Conservation (phyloP, 2,888 invertebrate genomes). For the Sisyra terminalis region DNA sequence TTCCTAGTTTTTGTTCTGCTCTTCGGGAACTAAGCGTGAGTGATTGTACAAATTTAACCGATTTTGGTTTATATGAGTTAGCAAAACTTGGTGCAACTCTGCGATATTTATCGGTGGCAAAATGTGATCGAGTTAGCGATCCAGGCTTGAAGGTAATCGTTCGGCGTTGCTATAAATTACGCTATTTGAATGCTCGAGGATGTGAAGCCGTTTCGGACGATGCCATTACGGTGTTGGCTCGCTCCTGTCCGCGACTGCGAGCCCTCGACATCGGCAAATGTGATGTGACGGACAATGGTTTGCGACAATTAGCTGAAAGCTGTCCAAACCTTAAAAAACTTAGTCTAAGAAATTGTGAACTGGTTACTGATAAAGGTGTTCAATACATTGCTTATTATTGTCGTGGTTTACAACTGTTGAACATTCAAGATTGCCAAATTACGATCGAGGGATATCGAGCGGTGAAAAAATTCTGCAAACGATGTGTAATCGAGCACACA, state of each 20-base stretch:
- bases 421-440: slow-evolving; percentile 86
- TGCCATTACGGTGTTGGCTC: slow-evolving; percentile 69
- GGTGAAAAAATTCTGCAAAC: slow-evolving; percentile 81
- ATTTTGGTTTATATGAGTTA: slow-evolving; percentile 79
- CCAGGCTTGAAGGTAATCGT: slow-evolving; percentile 79
- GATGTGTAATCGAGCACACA: slow-evolving; percentile 88
- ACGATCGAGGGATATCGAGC: slow-evolving; percentile 79
- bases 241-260: slow-evolving; percentile 69
- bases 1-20: slow-evolving; percentile 74
- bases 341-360: slow-evolving; percentile 78
- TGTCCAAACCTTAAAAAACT: slow-evolving; percentile 83
- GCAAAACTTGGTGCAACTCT: slow-evolving; percentile 79
- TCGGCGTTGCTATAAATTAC: slow-evolving; percentile 70
- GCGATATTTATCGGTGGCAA: slow-evolving; percentile 83
- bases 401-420: slow-evolving; percentile 74
- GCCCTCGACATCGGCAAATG: slow-evolving; percentile 87
- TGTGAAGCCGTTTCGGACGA: slow-evolving; percentile 92
- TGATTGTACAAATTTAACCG: slow-evolving; percentile 77
- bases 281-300: slow-evolving; percentile 79
- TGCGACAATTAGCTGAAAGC: slow-evolving; percentile 72
- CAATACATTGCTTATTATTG: slow-evolving; percentile 83
- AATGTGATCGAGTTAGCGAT: slow-evolving; percentile 84
- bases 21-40: slow-evolving; percentile 79
- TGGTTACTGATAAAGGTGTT: slow-evolving; percentile 76
- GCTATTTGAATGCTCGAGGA: slow-evolving; percentile 81